Base-by-base conservation (phyloP, 2,113 vertebrate species). In the Otolemur garnettii region DNA sequence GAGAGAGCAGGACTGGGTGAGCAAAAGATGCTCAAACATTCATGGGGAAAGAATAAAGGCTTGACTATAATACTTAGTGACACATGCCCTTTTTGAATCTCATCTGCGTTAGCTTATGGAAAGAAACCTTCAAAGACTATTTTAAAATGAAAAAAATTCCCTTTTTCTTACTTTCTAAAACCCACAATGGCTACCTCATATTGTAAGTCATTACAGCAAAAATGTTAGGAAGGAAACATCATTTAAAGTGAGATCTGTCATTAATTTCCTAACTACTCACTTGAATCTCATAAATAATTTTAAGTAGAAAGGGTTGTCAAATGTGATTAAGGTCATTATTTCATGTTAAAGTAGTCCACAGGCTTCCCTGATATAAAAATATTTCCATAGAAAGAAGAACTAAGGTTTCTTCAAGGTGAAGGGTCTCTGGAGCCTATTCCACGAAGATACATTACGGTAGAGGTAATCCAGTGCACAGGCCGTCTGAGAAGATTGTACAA, bases 241-340 rank as follows among this genome's bases (percentile, higher is more conserved):
- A 78, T 45, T 95, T 87, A 35, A 89, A 53, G 80, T 87, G 74
- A 90, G 74, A 79, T 55, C 68, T 84, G 81, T 74, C 81, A 71
- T 87, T 96, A 87, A 84, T 91, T 92, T 87, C 74, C 69, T 84
- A 91, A 94, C 85, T 62, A 66, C 33, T 93, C 88, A 22, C 75
- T 93, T 90, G 87, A 90, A 87, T 64, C 24, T 55, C 77, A 96
- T 93, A 87, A 92, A 66, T 93, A 92, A 66, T 83, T 94, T 92
- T 77, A 95, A 96, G 60, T 87, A 89, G 95, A 57, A 85, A 74
- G 72, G 60, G 71, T 38, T 93, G 94, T 94, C 90, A 91, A 33
- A 55, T 85, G 72, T 78, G 77, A 94, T 95, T 90, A 94, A 93
- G 81, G 90, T 90, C 94, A 90, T 89, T 87, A 68, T 87, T 93